Evolutionary conservation across 2,797 vertebrate genomes (phyloP), one percentile per base, ranked within the genome.

Genomic region (Uromys caudimaculatus): DNA sequence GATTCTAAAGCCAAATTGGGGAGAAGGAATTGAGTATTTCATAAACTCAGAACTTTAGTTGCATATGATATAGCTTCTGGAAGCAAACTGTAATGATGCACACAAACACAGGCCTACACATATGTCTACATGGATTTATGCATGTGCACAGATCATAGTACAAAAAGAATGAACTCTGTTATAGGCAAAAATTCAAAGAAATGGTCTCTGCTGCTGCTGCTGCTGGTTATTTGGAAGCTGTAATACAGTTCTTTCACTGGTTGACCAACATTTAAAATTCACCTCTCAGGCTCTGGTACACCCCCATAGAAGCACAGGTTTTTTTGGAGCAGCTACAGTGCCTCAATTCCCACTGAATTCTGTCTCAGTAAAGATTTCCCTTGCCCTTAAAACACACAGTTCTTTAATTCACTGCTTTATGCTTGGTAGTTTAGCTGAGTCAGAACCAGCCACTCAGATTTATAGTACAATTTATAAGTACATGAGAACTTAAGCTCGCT

Each of bases 111-210:
- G 2, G 7, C 3, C 16, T 41, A 1, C 60, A 64, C 27, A 21
- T 4, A 47, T 29, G 11, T 12, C 38, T 27, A 12, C 5, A 6
- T 35, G 41, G 3, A 3, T 76, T 21, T 2, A 75, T 27, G 3
- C n/a, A 32, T 11, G n/a, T 32, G 41, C 3, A 0, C 1, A 14
- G 54, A 50, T n/a, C 29, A 52, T 0, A 13, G 16, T 2, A 17
- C n/a, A 86, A 50, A 83, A 1, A 60, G 3, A 54, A 56, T 60
- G 6, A 32, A n/a, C 23, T 79, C 62, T 69, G 3, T 77, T 71
- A 88, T 47, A 75, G 58, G 54, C 9, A 91, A 47, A 78, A 1
- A 17, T 44, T 78, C 67, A 76, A 78, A 38, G 32, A 50, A 24
- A 13, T 1, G 0, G 1, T 75, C 14, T 6, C 11, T 71, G 44